Base-by-base conservation (phyloP, 2,797 vertebrate species). In the Takifugu ocellatus region DNA sequence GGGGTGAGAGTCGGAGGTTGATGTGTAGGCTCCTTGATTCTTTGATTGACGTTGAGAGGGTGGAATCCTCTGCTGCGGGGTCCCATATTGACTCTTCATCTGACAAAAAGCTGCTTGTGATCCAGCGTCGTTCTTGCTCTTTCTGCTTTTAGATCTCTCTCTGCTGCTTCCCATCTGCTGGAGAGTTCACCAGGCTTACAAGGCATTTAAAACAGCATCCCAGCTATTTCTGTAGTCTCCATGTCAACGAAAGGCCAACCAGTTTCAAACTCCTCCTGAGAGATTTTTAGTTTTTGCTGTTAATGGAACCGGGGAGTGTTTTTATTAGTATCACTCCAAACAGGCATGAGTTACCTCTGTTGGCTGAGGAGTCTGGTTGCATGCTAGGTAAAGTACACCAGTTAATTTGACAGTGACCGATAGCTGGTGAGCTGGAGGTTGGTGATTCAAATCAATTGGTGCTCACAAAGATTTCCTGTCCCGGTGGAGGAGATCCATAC, bases 391-490 rank as follows among this genome's bases (percentile, higher is more conserved):
- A 84, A 48, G 59, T 72, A 61, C 78, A 74, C 72, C 70, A 56
- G 21, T 83, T 91, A 87, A 90, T 89, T 80, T 43, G 72, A 77
- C 62, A 54, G 67, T 89, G 85, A 90, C 68, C 84, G 82, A 90
- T 87, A 45, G 75, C 70, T 63, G 65, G 56, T 60, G 64, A 77
- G 70, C 55, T 1, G 46, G 47, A 60, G 65, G 72, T 74, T 69
- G 77, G 76, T 68, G 70, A 77, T 72, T 72, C 59, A 26, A 77
- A 84, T 92, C 87, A 79, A 81, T 88, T 60, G 53, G 56, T 49
- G 1, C 72, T 85, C 66, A 51, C 66, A 87, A 85, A 83, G 87
- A 84, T 86, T 87, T 88, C 75, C 83, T 85, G 72, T 72, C 82
- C 80, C 55, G 74, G 61, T 69, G 60, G 44, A 82, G 45, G 70